Conservation (phyloP, 2,888 invertebrate species). For the Oscheius sp. region DNA sequence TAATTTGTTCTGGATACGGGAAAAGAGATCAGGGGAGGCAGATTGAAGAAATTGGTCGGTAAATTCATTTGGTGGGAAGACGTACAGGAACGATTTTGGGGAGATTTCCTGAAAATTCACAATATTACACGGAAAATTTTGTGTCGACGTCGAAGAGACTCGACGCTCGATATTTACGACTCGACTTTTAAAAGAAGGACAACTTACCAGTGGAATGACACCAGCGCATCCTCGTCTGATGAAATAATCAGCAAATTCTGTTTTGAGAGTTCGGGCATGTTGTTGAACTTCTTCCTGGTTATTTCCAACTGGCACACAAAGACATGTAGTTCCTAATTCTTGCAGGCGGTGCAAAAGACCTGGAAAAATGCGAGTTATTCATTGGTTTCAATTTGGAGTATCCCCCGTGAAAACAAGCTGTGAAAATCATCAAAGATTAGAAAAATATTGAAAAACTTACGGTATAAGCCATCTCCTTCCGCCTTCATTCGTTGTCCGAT, state of each 20-base stretch:
- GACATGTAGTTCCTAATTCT: slow-evolving; percentile 24
- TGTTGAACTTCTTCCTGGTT: slow-evolving; percentile 24
- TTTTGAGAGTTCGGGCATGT: slow-evolving; percentile 16
- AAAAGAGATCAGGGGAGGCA: slow-evolving; percentile 16
- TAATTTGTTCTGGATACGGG: slow-evolving; percentile 13
- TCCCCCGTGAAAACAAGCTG: background rate
- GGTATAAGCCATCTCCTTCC: slow-evolving; percentile 19
- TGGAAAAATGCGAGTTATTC: slow-evolving; percentile 1
- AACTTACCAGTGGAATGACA: slow-evolving; percentile 11
- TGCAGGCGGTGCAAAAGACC: slow-evolving; percentile 20
- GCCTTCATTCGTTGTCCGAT: slow-evolving; percentile 32
- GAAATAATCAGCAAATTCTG: slow-evolving; percentile 31
- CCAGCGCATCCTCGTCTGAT: slow-evolving; percentile 25
- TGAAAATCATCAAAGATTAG: background rate
- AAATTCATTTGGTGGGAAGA: slow-evolving; percentile 38
- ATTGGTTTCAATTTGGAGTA: slow-evolving; percentile 3
- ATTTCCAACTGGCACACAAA: slow-evolving; percentile 31
- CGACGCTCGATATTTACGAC: too few species aligned
- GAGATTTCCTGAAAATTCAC: slow-evolving; percentile 31
- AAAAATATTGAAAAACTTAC: background rate
- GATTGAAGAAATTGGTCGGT: slow-evolving; percentile 23
- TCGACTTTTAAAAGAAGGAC: background rate
- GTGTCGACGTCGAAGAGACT: too few species aligned
- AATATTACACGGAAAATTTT: background rate
- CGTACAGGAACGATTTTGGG: slow-evolving; percentile 27